Percentiles rank a stretch among this genome's conserved stretches.
phyloP scores from a whole-genome alignment of 2,888 invertebrate species.

The Ischnura elegans region DNA sequence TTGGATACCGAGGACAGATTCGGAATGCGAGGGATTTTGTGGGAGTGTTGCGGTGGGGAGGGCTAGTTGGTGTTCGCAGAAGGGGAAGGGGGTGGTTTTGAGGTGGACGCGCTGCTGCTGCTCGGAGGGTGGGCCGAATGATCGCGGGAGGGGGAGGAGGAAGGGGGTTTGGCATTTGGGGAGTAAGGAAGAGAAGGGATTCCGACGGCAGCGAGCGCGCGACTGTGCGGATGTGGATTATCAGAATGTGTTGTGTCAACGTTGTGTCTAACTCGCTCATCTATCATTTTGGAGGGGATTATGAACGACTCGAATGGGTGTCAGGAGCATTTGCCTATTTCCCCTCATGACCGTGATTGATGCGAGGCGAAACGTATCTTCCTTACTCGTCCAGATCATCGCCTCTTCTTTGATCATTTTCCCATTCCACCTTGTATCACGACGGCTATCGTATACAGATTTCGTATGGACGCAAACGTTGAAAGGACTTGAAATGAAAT shows the following conservation, averaged over 20 bases:
- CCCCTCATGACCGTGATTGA: neutral
- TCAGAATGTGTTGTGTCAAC: neutral
- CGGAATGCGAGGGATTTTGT: neutral
- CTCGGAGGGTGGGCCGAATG: neutral
- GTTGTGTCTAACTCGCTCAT: neutral
- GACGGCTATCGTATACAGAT: no score
- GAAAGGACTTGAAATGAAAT: no score
- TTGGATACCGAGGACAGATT: conserved; percentile 1
- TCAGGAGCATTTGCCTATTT: conserved; percentile 1
- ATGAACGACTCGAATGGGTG: conserved; percentile 3
- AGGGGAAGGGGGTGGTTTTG: neutral
- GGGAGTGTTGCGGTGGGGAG: neutral
- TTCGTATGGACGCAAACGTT: no score
- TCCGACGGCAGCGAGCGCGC: neutral
- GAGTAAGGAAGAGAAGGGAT: conserved; percentile 33
- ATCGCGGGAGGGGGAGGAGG: neutral
- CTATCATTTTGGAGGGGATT: neutral
- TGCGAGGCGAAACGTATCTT: neutral
- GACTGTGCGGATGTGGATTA: neutral
- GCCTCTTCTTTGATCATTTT: no score
- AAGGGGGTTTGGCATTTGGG: neutral
- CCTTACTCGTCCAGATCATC: neutral
- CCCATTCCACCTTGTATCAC: no score
- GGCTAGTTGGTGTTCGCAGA: neutral
- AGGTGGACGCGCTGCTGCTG: neutral